phyloP scores from a whole-genome alignment of 64 coral and sea anemone genomes.

The Stichodactyla helianthus region DNA sequence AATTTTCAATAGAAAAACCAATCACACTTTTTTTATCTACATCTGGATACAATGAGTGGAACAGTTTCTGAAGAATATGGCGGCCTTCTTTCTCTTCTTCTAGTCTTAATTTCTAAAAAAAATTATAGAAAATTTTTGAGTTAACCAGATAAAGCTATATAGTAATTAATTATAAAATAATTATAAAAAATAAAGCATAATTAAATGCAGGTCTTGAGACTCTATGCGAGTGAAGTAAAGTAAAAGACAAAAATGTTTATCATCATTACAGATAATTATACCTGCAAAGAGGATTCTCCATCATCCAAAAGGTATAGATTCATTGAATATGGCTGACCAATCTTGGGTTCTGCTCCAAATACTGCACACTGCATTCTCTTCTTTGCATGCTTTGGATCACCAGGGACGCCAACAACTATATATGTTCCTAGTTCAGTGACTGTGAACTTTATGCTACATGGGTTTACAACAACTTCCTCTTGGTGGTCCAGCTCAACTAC shows the following conservation, averaged over 20 bases:
- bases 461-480: neutral
- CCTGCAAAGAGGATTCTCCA: slow-evolving; percentile 48
- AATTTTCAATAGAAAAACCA: neutral
- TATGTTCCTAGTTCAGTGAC: slow-evolving; percentile 14
- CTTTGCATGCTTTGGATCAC: slow-evolving; percentile 28
- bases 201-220: no score
- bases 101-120: neutral
- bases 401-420: slow-evolving; percentile 30
- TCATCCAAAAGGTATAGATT: slow-evolving; percentile 51
- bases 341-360: slow-evolving; percentile 31
- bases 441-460: slow-evolving; percentile 14
- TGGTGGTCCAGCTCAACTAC: neutral
- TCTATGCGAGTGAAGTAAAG: no score
- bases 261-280: neutral
- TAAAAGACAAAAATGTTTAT: no score
- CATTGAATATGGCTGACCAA: slow-evolving; percentile 6
- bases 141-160: no score
- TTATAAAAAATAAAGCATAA: no score
- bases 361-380: slow-evolving; percentile 46
- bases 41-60: neutral
- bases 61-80: slow-evolving; percentile 23
- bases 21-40: neutral
- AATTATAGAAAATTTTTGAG: neutral
- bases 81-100: neutral
- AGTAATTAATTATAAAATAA: no score